These are phyloP conservation scores for Caenorhabditis briggsae DNA, from an alignment of 1,140 invertebrate genomes.

Conservation along the genomic window DNA sequence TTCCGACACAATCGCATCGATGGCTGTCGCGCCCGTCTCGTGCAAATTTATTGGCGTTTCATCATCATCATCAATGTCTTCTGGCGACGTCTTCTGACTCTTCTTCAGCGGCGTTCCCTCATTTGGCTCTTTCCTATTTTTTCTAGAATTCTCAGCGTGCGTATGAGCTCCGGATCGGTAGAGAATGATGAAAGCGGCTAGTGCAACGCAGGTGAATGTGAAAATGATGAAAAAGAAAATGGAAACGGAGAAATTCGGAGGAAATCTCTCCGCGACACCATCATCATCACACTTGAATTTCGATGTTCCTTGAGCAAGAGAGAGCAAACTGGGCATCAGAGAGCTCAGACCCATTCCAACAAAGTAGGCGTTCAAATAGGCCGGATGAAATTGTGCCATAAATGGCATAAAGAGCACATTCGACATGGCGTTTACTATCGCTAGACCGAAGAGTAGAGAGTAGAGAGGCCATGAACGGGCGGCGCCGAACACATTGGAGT, in stretches of 20 bases:
- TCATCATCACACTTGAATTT: constrained; percentile 53
- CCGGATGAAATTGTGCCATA: constrained; percentile 86
- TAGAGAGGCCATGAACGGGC: constrained; percentile 84
- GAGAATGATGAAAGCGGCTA: constrained; percentile 70
- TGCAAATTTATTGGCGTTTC: constrained; percentile 4
- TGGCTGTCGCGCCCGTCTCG: constrained; percentile 25
- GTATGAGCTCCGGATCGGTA: constrained; percentile 57
- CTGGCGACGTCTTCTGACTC: constrained; percentile 42
- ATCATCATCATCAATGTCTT: constrained; percentile 1
- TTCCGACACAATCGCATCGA: constrained; percentile 39
- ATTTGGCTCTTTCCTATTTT: neutral
- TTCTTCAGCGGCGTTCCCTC: constrained; percentile 49
- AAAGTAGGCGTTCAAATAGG: constrained; percentile 84
- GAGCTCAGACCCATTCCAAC: constrained; percentile 88
- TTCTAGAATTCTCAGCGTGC: constrained; percentile 41
- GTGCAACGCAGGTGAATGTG: constrained; percentile 73
- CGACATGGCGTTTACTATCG: constrained; percentile 90
- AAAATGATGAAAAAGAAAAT: constrained; percentile 73
- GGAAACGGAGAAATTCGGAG: constrained; percentile 70
- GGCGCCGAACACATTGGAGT: constrained; percentile 78
- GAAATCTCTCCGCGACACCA: constrained; percentile 44
- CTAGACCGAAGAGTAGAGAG: constrained; percentile 85
- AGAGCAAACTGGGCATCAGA: constrained; percentile 87
- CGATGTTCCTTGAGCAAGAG: constrained; percentile 82
- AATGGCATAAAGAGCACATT: constrained; percentile 91